Evolutionary conservation across 2,113 vertebrate genomes (phyloP).

Genomic region (Ammospiza caudacuta): DNA sequence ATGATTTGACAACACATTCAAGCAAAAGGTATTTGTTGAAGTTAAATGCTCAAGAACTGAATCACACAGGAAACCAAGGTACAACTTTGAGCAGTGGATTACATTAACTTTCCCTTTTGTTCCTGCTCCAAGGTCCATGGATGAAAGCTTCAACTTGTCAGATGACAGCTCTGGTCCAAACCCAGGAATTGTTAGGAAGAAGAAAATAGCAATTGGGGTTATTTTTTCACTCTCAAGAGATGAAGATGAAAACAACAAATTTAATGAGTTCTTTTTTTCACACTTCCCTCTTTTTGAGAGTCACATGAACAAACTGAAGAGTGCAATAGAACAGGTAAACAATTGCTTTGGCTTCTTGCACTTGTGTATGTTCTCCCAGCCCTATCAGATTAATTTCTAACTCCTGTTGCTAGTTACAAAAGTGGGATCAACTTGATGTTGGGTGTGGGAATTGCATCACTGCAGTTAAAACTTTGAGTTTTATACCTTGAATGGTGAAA

Average conservation of each 20-base stretch:
- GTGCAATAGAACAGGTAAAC: slow-evolving; percentile 94
- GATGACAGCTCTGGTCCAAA: slow-evolving; percentile 89
- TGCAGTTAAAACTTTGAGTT: slow-evolving; percentile 29
- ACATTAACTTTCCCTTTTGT: slow-evolving; percentile 17
- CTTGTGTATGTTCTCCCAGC: neutral
- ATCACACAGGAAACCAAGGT: neutral
- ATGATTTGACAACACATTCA: neutral
- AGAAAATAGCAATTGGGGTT: slow-evolving; percentile 97
- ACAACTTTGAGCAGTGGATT: neutral
- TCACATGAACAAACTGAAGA: slow-evolving; percentile 99
- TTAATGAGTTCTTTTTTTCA: slow-evolving; percentile 99
- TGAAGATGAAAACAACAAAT: slow-evolving; percentile 91
- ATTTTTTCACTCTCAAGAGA: slow-evolving; percentile 93
- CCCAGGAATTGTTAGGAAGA: slow-evolving; percentile 90
- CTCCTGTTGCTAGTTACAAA: neutral
- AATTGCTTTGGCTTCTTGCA: neutral
- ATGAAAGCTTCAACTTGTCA: slow-evolving; percentile 98
- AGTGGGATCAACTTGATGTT: neutral
- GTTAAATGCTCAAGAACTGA: neutral
- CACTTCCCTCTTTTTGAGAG: slow-evolving; percentile 99
- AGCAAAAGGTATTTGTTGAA: neutral
- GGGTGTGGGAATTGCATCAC: neutral
- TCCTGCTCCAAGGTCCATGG: slow-evolving; percentile 85
- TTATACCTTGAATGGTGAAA: slow-evolving; percentile 14
- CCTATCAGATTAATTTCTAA: neutral